Evolutionary conservation across 2,888 invertebrate species (phyloP), one percentile per base, ranked within the genome.

Genomic region (Homarus gammarus): DNA sequence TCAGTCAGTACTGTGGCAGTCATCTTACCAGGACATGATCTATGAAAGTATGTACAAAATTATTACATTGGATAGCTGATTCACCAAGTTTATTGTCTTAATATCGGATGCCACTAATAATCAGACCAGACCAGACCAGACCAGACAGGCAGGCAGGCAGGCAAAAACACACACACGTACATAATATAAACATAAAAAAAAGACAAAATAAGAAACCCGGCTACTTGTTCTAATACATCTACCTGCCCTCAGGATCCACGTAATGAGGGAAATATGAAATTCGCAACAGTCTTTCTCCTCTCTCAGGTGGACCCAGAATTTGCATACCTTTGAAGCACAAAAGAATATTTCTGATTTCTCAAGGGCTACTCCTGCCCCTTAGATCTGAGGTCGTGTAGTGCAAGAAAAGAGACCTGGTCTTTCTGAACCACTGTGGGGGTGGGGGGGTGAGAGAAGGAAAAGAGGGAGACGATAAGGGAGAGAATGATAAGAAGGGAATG

Each of bases 271-370:
- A 64, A 64, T 64, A 6, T 64, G n/a, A 75, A 75, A 75, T 75
- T 75, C n/a, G 44, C 75, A 75, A 40, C 44, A 40, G 40, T 31
- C n/a, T 75, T 75, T n/a, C n/a, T 75, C 44, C 15, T 44, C n/a
- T 49, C 44, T 36, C 40, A 8, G 40, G 27, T 40, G 75, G 36
- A 44, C 44, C 75, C 8, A 44, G 27, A 75, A 75, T 75, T 75
- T 75, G 75, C 75, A 75, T 75, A 75, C 49, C 36, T 75, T 15
- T 44, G 49, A 75, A 27, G 44, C n/a, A 64, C 64, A 64, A 64
- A 64, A 22, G 64, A 27, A 64, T 22, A 27, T 27, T 64, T 64
- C 64, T 64, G 64, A 64, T 64, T 64, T 64, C 27, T 64, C 64
- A 64, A 64, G 64, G 64, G 64, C 64, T 27, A 27, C 27, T n/a